Evolutionary conservation across 2,888 invertebrate species (phyloP), one percentile per base, ranked within the genome.

Genomic region (Drosophila atripex): DNA sequence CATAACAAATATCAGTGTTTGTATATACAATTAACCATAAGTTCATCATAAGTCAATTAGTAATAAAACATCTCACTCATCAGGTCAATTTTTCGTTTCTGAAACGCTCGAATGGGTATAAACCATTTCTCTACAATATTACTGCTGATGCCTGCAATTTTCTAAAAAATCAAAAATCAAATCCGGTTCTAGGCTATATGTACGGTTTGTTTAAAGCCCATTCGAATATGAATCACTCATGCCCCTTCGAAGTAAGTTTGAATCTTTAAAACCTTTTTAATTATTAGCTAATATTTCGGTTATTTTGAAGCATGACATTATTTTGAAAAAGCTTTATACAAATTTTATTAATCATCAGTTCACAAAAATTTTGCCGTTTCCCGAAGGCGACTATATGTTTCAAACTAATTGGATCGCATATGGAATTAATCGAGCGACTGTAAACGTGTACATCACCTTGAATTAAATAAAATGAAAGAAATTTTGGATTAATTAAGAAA

Each of bases 161-260:
- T 6, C 0, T 41, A 1, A 52, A 16, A 16, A 9, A 25, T 12
- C 43, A 16, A 25, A 52, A 43, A 43, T 41, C 43, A 1, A 12
- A 12, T 16, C 52, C 43, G 12, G 43, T 52, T 8, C 5, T 25
- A 0, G 0, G 1, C 1, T 52, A 43, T 39, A 3, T 52, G 12
- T 0, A 3, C 7, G 12, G 11, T 5, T 0, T 16, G 9, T 52
- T 52, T 12, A 9, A 3, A 4, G 6, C 0, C 9, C 9, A 12
- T 9, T 41, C 43, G 9, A 52, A 52, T 8, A 25, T 52, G 1
- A 52, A 52, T 16, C 52, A 52, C 52, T 12, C 52, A 3, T 52
- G 52, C 11, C 52, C 52, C 23, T 41, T 16, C 3, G 1, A 52
- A 16, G 52, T 52, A 16, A 41, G 52, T 0, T 12, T 3, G 2